Conservation (phyloP, 2,113 vertebrate species). For the Vanacampus margaritifer region DNA sequence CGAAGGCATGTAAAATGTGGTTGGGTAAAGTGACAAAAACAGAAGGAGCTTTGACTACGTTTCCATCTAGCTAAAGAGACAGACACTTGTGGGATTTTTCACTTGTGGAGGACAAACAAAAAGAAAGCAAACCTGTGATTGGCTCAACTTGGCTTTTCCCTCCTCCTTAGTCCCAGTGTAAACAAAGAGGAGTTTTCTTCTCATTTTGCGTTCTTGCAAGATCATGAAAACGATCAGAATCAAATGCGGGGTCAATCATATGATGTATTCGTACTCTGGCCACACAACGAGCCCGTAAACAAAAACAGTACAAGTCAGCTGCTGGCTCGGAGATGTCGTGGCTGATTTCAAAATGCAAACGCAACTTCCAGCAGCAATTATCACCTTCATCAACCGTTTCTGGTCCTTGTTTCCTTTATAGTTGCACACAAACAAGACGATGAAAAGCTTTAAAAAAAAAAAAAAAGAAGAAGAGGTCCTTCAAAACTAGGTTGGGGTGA, state of each 20-base stretch:
- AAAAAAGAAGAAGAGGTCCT: neutral
- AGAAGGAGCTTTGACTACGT: neutral
- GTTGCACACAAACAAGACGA: neutral
- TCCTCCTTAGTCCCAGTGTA: neutral
- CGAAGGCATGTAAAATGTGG: neutral
- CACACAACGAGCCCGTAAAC: too few species aligned
- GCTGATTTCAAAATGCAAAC: too few species aligned
- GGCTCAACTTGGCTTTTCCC: neutral
- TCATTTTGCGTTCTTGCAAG: neutral
- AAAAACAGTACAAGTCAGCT: too few species aligned
- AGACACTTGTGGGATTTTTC: conserved; percentile 1
- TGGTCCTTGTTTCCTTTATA: neutral
- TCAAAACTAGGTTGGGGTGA: neutral
- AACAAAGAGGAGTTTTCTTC: neutral
- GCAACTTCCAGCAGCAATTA: neutral
- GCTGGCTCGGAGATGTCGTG: too few species aligned
- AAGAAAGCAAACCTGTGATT: neutral
- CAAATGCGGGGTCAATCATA: neutral
- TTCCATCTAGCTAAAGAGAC: neutral
- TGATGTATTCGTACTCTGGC: too few species aligned
- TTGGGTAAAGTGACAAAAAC: neutral
- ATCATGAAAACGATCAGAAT: neutral
- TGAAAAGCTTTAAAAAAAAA: neutral
- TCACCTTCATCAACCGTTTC: too few species aligned
- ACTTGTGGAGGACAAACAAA: neutral